phyloP scores from a whole-genome alignment of 2,888 invertebrate species.

The Drosophila setosimentum region DNA sequence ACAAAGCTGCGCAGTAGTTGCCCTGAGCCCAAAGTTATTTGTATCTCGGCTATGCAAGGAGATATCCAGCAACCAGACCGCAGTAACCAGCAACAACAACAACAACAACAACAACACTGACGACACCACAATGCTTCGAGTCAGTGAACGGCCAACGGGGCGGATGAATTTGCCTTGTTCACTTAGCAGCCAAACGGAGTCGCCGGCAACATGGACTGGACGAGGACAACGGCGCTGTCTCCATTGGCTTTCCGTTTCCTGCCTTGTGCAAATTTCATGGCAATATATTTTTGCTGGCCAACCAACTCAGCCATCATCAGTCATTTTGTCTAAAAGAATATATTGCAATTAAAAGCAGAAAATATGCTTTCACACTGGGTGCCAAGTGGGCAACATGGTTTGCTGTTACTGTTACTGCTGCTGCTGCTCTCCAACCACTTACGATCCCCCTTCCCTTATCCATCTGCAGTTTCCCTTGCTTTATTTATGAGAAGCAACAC shows the following conservation, averaged over 20 bases:
- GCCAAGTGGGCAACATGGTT: slow-evolving; percentile 53
- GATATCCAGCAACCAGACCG: slow-evolving; percentile 44
- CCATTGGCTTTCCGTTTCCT: slow-evolving; percentile 77
- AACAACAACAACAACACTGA: slow-evolving; percentile 38
- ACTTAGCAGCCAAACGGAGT: slow-evolving; percentile 77
- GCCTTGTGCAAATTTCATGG: slow-evolving; percentile 75
- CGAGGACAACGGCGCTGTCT: slow-evolving; percentile 58
- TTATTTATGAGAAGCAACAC: slow-evolving; percentile 78
- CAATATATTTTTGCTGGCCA: slow-evolving; percentile 74
- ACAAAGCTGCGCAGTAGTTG: slow-evolving; percentile 50
- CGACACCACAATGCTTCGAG: slow-evolving; percentile 59
- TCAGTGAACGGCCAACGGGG: slow-evolving; percentile 18
- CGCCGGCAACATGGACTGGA: slow-evolving; percentile 29
- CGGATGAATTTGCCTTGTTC: slow-evolving; percentile 69
- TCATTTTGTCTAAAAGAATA: slow-evolving; percentile 81
- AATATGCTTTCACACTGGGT: slow-evolving; percentile 72
- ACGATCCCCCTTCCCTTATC: not conserved
- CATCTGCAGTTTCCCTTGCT: slow-evolving; percentile 18
- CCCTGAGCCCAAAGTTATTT: slow-evolving; percentile 57
- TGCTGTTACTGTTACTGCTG: slow-evolving; percentile 17
- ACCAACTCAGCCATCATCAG: slow-evolving; percentile 72
- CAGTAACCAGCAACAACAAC: slow-evolving; percentile 47
- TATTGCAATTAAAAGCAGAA: slow-evolving; percentile 80
- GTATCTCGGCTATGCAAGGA: slow-evolving; percentile 52
- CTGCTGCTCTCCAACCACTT: not conserved